phyloP scores from a whole-genome alignment of 2,797 vertebrate genomes.

The Sebastolobus altivelis region DNA sequence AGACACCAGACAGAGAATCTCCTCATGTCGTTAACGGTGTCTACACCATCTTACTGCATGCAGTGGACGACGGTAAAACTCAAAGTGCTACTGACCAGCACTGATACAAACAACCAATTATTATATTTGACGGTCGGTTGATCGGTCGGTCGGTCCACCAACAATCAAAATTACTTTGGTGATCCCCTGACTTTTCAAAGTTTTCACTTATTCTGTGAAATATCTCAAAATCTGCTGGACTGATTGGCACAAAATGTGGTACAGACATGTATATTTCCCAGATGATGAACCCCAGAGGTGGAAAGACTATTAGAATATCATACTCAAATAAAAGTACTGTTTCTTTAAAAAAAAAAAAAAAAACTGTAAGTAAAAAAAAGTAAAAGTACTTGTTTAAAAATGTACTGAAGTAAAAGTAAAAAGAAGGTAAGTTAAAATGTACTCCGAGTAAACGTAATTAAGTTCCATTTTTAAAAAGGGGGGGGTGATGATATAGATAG shows the following conservation, averaged over 20 bases:
- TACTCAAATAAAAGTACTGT: background rate
- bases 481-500: too few relatives aligned
- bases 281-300: background rate
- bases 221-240: too few relatives aligned
- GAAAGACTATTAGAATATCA: background rate
- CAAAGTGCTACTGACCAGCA: background rate
- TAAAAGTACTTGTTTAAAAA: too few relatives aligned
- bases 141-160: too few relatives aligned
- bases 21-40: conserved; percentile 63
- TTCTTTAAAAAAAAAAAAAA: background rate
- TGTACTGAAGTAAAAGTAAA: too few relatives aligned
- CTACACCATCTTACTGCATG: conserved; percentile 74
- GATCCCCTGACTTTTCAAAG: too few relatives aligned
- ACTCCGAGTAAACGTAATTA: too few relatives aligned
- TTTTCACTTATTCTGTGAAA: too few relatives aligned
- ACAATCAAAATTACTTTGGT: too few relatives aligned
- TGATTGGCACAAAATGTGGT: background rate
- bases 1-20: conserved; percentile 76
- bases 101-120: background rate
- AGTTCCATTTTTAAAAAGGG: too few relatives aligned
- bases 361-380: too few relatives aligned
- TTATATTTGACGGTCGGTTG: background rate
- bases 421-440: background rate
- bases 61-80: conserved; percentile 78
- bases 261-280: background rate